Evolutionary conservation across 2,888 invertebrate genomes (phyloP), one percentile per base, ranked within the genome.

Genomic region (Cepaea hortensis): DNA sequence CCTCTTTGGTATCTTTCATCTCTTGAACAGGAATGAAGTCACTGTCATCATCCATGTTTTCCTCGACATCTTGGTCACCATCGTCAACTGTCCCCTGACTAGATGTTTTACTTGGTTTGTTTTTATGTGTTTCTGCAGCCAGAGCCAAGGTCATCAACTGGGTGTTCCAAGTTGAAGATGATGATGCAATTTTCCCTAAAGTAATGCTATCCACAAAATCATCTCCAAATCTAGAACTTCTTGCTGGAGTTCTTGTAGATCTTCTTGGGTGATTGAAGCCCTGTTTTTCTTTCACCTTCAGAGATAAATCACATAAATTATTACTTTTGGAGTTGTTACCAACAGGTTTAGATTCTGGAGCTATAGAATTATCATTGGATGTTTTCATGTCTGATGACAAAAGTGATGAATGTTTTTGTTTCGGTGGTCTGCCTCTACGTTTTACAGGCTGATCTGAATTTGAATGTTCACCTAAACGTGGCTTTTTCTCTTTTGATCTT

Each of bases 71-170:
- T n/a, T 77, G 46, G 62, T 84, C 76, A 68, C 23, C 46, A 23
- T 62, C 65, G 48, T 23, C 48, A 61, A 23, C 46, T 55, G n/a
- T 55, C 48, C 23, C 77, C n/a, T 18, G n/a, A n/a, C 13, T 9
- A 11, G 61, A 15, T 7, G 50, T 18, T 62, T 86, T 86, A 18
- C 35, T 50, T 35, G 87, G 84, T 75, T 84, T 87, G 48, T 79
- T 81, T 65, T 84, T 81, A 76, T 87, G 87, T 61, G 81, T 50
- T 79, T 87, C 87, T 48, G 87, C 87, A 55, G 87, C 87, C 35
- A 87, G 73, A n/a, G 87, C 87, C 62, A 87, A n/a, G 7, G 87
- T 87, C 87, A 87, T 87, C 15, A 87, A 68, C 62, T 84, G 87
- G 15, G 87, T 87, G 46, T 87, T 84, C 84, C 87, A 84, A 9